Conservation (phyloP, 2,797 vertebrate species). For the Amphiprion clarkii region DNA sequence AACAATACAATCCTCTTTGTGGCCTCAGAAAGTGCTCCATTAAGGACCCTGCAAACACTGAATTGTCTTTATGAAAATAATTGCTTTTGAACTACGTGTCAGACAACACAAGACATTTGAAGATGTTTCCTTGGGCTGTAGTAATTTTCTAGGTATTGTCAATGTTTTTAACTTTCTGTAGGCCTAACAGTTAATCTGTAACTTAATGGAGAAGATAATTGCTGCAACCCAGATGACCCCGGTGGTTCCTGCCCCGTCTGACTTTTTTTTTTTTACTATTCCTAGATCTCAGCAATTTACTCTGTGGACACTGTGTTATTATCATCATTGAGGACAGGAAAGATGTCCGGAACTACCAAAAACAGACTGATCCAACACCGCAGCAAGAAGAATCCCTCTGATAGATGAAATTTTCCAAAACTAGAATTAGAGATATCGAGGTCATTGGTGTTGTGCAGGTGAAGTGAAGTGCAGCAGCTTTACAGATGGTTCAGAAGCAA, state of each 20-base stretch:
- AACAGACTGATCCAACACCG: not conserved
- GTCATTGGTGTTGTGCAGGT: slow-evolving; percentile 52
- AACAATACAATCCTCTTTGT: too few relatives aligned
- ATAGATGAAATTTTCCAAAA: slow-evolving; percentile 9
- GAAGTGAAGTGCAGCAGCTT: slow-evolving; percentile 45
- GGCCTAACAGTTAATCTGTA: too few relatives aligned
- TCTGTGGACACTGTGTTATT: not conserved
- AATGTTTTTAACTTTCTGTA: too few relatives aligned
- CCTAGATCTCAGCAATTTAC: not conserved
- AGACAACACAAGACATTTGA: too few relatives aligned
- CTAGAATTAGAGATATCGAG: slow-evolving; percentile 11
- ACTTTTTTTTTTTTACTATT: not conserved
- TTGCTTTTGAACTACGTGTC: too few relatives aligned
- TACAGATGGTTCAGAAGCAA: slow-evolving; percentile 54
- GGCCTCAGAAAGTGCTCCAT: too few relatives aligned
- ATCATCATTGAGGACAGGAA: not conserved
- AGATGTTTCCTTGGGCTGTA: too few relatives aligned
- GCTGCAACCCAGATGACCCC: too few relatives aligned
- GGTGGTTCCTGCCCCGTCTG: too few relatives aligned
- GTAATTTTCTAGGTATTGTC: too few relatives aligned
- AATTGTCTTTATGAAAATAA: too few relatives aligned
- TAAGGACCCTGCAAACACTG: too few relatives aligned
- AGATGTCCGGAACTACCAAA: not conserved
- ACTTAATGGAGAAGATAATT: not conserved
- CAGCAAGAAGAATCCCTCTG: not conserved